Evolutionary conservation across 2,797 vertebrate genomes (phyloP).

Genomic region (Gastrophryne carolinensis): DNA sequence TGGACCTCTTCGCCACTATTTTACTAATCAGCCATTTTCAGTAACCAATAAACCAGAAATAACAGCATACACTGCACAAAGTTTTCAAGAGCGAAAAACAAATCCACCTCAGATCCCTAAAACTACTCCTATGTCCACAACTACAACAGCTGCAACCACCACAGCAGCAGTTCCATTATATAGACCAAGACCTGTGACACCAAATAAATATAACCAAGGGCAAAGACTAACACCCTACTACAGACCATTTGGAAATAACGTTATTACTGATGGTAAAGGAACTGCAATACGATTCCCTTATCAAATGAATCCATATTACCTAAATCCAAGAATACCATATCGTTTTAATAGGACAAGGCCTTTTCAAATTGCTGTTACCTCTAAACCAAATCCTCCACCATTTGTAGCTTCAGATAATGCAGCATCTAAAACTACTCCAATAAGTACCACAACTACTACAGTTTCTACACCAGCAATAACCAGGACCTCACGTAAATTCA

Average conservation of each 20-base stretch:
- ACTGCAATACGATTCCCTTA: conserved; percentile 55
- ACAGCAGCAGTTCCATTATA: conserved; percentile 53
- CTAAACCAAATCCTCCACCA: conserved; percentile 49
- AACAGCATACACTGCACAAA: conserved; percentile 57
- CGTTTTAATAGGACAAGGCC: conserved; percentile 59
- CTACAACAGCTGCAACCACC: neutral
- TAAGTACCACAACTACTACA: conserved; percentile 54
- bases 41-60: conserved; percentile 61
- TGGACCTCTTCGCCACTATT: conserved; percentile 41
- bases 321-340: conserved; percentile 56
- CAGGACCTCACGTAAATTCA: neutral
- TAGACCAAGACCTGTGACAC: conserved; percentile 39
- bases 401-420: conserved; percentile 27
- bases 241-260: conserved; percentile 62
- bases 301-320: conserved; percentile 55
- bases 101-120: neutral
- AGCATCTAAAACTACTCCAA: conserved; percentile 48
- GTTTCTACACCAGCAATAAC: conserved; percentile 45
- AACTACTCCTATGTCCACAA: conserved; percentile 5
- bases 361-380: conserved; percentile 50
- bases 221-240: conserved; percentile 55
- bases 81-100: conserved; percentile 45
- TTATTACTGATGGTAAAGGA: conserved; percentile 65
- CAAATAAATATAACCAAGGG: conserved; percentile 41
- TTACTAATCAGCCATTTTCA: conserved; percentile 55